phyloP scores from a whole-genome alignment of 2,113 vertebrate genomes.

The Corapipo altera region DNA sequence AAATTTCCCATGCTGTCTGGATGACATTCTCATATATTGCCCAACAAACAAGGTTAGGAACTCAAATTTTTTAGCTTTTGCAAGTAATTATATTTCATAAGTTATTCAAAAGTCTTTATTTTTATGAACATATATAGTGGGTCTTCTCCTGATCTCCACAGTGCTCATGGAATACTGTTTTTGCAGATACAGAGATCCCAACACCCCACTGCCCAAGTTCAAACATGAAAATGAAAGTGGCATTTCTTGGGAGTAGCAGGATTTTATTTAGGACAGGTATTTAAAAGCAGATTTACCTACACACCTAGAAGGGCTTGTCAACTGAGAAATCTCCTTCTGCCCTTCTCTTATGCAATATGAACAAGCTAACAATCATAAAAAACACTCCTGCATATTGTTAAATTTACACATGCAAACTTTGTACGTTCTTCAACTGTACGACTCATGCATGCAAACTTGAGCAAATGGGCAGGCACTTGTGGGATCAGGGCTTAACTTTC shows the following conservation, averaged over 20 bases:
- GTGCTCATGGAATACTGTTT: neutral
- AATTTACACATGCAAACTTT: neutral
- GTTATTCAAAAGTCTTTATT: neutral
- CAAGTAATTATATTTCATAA: neutral
- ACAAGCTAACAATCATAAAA: neutral
- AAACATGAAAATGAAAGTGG: neutral
- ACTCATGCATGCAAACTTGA: neutral
- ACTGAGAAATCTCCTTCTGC: neutral
- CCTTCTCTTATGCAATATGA: neutral
- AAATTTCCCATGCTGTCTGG: neutral
- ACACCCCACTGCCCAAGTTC: neutral
- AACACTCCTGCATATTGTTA: neutral
- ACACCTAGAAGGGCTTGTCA: neutral
- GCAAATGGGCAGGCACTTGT: neutral
- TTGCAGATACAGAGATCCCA: neutral
- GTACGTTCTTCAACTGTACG: fast-evolving
- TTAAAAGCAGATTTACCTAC: neutral
- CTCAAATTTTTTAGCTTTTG: neutral
- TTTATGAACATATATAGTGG: fast-evolving
- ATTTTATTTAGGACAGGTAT: neutral
- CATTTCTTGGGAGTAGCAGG: neutral
- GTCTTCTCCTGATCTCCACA: neutral
- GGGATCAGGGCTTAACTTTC: neutral
- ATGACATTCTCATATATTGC: neutral
- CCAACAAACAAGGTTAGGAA: neutral